Base-by-base conservation (phyloP, 2,888 invertebrate genomes). In the Parnassius glacialis region DNA sequence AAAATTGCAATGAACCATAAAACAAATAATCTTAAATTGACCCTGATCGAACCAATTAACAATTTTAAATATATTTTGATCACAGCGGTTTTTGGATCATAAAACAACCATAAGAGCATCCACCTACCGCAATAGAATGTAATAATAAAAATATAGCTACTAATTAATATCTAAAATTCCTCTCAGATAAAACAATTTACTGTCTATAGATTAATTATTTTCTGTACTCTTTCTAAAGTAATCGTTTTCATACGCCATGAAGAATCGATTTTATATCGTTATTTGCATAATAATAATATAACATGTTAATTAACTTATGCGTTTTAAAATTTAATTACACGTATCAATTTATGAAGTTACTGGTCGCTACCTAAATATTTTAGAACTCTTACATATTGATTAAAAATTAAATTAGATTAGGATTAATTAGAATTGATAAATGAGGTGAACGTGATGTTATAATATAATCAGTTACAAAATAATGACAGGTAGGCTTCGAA, bases 251-350 rank as follows among this genome's bases (percentile, higher is more conserved):
- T 76, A 73, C 65, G 67, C 76, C 81, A 79, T 78, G 73, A 70
- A 71, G 68, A 86, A 85, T 85, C 71, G 76, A 72, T 81, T 79
- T 76, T 75, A 75, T 76, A 74, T 74, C 74, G 78, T 76, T 83
- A 80, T 85, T 82, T 80, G 82, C 84, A 74, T 81, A 76, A 68
- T 66, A 65, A 62, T 68, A 66, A 64, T 64, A 45, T 56, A 44
- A n/a, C 48, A 43, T n/a, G 52, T 59, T 59, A 59, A 63, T 63
- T 56, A 63, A 63, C 52, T 41, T 43, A 57, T 43, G 47, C 47
- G 52, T 56, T 60, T 45, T 47, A 42, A 56, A 59, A 56, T 52
- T 50, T 56, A 52, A 63, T 59, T 45, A 56, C 57, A 16, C 41
- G 9, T 12, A 45, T 52, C 9, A 25, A 56, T 59, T 47, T 56